Percentiles rank a stretch among this genome's conserved stretches.
phyloP scores from a whole-genome alignment of 2,797 vertebrate species.

The Chrysocyon brachyurus region DNA sequence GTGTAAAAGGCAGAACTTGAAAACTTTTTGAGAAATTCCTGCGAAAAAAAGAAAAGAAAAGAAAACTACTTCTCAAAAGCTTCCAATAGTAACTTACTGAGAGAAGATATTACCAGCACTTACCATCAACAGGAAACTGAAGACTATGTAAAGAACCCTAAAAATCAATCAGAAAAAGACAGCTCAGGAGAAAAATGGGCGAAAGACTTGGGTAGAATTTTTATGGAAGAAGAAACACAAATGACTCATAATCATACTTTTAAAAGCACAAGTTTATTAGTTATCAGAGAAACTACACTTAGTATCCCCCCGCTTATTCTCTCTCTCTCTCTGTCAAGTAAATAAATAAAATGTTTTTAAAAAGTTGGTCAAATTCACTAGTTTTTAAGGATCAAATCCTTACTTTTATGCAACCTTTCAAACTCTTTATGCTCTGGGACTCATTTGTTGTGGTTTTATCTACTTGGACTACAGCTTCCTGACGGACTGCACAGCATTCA shows the following conservation, averaged over 20 bases:
- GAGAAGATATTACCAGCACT: not conserved
- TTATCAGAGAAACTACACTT: not conserved
- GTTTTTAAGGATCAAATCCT: not conserved
- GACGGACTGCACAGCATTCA: not conserved
- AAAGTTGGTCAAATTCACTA: not conserved
- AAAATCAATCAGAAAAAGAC: not conserved
- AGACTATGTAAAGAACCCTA: not conserved
- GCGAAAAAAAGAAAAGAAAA: not conserved
- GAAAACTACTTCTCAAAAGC: not conserved
- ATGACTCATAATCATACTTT: not conserved
- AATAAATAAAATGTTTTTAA: too few species aligned
- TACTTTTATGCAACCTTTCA: not conserved
- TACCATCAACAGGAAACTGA: not conserved
- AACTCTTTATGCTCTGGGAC: not conserved
- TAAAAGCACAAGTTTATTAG: not conserved
- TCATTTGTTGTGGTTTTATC: not conserved
- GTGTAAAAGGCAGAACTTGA: not conserved
- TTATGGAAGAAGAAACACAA: not conserved
- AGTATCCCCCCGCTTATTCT: too few species aligned
- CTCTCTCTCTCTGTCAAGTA: too few species aligned
- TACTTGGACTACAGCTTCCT: not conserved
- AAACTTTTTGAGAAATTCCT: conserved; percentile 19
- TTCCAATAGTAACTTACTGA: not conserved
- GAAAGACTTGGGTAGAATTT: not conserved
- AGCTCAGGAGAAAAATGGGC: not conserved